Evolutionary conservation across 2,888 invertebrate species (phyloP), one percentile per base, ranked within the genome.

Genomic region (Patella pellucida): DNA sequence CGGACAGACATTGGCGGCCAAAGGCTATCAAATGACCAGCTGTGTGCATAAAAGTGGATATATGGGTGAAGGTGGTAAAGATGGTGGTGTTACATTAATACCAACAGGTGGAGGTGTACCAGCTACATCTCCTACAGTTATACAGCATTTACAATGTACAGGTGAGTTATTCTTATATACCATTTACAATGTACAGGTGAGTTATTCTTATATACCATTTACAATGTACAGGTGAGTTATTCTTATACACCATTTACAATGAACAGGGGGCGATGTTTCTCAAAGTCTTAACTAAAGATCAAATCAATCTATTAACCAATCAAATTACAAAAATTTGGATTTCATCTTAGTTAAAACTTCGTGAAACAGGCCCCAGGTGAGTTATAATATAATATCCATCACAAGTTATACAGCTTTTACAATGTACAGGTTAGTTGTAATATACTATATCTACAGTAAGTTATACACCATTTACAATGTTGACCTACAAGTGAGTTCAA

Each of bases 1-100:
- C 67, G 74, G 71, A 69, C 78, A 68, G 23, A 75, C 76, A 52
- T 75, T 76, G 67, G 75, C 78, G 56, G 75, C 72, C 68, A 77
- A 74, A 70, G 75, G 74, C n/a, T 74, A 74, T 67, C 52, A 70
- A 41, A 71, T 74, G 31, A 69, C 70, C 54, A 62, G 69, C 27
- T 74, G 74, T 71, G 69, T 74, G 23, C 74, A 74, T 50, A 74
- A 74, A 69, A 52, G 67, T 70, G 56, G 50, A 41, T 71, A 74
- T 50, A 71, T 70, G 62, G 52, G 67, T 70, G 56, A 23, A 15
- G 67, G 70, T 41, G 74, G 62, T 54, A 71, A 71, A 23, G 70
- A 71, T 67, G 74, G 70, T 11, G 51, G 68, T 52, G 67, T 56
- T 50, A 71, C 69, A 15, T 27, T 71, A 51, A 69, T 52, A 50